phyloP scores from a whole-genome alignment of 2,888 invertebrate genomes.

The Hypercompe scribonia region DNA sequence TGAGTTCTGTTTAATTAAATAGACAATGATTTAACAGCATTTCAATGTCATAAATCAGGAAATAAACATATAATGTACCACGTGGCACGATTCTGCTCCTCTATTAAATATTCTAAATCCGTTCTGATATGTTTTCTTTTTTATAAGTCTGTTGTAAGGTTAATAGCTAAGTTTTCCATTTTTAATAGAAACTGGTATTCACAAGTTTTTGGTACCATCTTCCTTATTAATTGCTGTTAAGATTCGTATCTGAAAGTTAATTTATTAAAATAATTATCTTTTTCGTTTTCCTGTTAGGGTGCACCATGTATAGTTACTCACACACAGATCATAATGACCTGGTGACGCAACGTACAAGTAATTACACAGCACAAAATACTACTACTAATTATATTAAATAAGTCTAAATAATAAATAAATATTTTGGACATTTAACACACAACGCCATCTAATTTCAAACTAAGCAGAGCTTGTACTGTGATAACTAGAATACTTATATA shows the following conservation, averaged over 20 bases:
- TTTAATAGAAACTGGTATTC: not conserved
- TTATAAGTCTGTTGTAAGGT: not conserved
- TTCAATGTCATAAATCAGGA: not conserved
- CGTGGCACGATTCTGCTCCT: not conserved
- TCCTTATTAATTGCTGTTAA: not conserved
- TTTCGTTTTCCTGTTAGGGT: not conserved
- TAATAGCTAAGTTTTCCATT: not conserved
- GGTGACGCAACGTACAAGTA: too few species aligned
- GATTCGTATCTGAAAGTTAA: not conserved
- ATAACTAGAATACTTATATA: too few species aligned
- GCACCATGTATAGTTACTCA: not conserved
- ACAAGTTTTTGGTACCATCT: not conserved
- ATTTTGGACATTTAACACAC: too few species aligned
- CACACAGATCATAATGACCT: not conserved
- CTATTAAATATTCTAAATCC: not conserved
- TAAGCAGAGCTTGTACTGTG: too few species aligned
- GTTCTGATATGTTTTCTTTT: not conserved
- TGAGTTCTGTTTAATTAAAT: not conserved
- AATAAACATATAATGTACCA: not conserved
- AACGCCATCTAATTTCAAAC: too few species aligned
- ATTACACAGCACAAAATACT: too few species aligned
- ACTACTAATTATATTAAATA: too few species aligned
- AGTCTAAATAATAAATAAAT: too few species aligned
- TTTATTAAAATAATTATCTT: not conserved
- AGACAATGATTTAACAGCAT: not conserved